Evolutionary conservation across 2,888 invertebrate genomes (phyloP).

Genomic region (Thymelicus acteon): DNA sequence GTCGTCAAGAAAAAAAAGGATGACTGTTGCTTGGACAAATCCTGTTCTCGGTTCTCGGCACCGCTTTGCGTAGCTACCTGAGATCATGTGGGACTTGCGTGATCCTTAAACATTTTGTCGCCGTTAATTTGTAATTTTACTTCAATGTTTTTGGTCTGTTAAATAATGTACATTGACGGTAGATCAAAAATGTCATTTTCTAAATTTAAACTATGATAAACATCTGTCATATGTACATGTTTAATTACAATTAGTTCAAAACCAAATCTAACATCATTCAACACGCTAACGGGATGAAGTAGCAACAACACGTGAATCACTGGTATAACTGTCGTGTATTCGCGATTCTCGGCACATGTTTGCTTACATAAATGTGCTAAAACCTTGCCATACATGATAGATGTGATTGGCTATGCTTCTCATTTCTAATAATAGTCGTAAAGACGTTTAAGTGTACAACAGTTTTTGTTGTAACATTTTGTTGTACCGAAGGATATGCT

Average conservation of each 20-base stretch:
- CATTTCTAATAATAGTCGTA: constrained; percentile 14
- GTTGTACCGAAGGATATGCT: neutral
- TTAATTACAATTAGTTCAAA: constrained; percentile 1
- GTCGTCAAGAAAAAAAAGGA: constrained; percentile 63
- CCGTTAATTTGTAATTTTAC: constrained; percentile 2
- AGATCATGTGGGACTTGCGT: constrained; percentile 69
- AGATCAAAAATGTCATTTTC: neutral
- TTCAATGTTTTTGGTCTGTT: neutral
- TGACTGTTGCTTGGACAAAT: constrained; percentile 67
- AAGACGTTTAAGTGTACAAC: constrained; percentile 12
- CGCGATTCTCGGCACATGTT: constrained; percentile 67
- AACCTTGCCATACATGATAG: constrained; percentile 37
- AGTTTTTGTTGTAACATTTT: neutral
- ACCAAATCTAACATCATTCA: constrained; percentile 48
- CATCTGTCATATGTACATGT: neutral
- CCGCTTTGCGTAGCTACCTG: constrained; percentile 70
- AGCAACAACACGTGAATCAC: constrained; percentile 72
- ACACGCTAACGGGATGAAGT: constrained; percentile 73
- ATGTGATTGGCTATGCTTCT: constrained; percentile 14
- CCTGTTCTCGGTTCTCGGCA: constrained; percentile 76
- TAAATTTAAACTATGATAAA: neutral
- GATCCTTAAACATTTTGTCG: constrained; percentile 53
- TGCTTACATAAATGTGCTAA: constrained; percentile 71
- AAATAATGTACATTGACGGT: neutral
- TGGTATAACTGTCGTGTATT: constrained; percentile 78